Base-by-base conservation (phyloP, 2,888 invertebrate genomes). In the Epirrhoe tristata region DNA sequence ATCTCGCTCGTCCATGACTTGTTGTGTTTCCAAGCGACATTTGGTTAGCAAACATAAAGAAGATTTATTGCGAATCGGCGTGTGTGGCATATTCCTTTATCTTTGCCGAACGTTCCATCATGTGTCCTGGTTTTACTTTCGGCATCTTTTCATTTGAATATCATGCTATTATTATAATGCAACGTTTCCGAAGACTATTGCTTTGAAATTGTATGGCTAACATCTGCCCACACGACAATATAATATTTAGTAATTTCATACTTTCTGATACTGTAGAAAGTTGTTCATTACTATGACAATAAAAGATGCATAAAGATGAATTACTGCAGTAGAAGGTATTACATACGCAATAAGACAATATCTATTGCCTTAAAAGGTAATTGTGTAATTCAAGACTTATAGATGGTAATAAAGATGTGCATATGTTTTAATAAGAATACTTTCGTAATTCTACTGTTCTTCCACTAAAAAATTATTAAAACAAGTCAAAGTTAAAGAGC, bases 21-120 rank as follows among this genome's bases (percentile, higher is more conserved):
- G 83, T 85, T 86, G 85, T 88, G 79, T 87, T 86, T 88, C 81
- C 82, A 87, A 79, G 84, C 81, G 85, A 89, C 89, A 87, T 85
- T 88, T 84, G 84, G 89, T 88, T 87, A 84, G 86, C 88, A 91
- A 82, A 92, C 88, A 87, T 83, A 83, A 82, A 84, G 80, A 81
- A 85, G 87, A 90, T 92, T 91, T 90, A 91, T 90, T 86, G 83
- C 82, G 69, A 81, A 81, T 79, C 87, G 73, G 82, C 85, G 86
- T 89, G 90, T 88, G 90, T 84, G 88, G 87, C 81, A 58, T 74
- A 73, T 71, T 77, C 77, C 74, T 81, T 81, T 78, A 77, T 77
- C 75, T 79, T 80, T 66, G 73, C 70, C 78, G 77, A 77, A 74
- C 75, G 72, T 67, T 80, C 74, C 74, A 81, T 80, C 77, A 80